Base-by-base conservation (phyloP, 2,113 vertebrate genomes). In the Grantiella picta region DNA sequence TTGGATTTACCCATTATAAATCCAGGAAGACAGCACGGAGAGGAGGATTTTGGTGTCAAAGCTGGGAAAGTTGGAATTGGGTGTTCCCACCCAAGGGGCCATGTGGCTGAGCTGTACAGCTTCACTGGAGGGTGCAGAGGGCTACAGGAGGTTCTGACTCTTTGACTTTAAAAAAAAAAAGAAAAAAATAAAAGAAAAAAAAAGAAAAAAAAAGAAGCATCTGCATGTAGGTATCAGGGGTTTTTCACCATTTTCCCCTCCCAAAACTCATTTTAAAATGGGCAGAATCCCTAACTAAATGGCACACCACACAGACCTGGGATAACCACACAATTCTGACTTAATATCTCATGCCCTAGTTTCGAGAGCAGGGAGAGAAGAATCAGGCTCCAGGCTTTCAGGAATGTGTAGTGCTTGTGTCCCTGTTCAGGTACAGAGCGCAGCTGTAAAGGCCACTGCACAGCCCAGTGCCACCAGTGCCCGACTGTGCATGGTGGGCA, bases 401-500 rank as follows among this genome's bases (percentile, higher is more conserved):
- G 71, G 44, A 53, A 42, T 0, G 15, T 3, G 1, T 1, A 9
- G 27, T 22, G 35, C 22, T 52, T 10, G 27, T 31, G 71, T 31
- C n/a, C 7, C 3, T 9, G 35, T 7, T 25, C 54, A 16, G 36
- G 22, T 47, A 2, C 49, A 9, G 66, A 6, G 24, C 15, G 23
- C 5, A 28, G 9, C 2, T 35, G 61, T 2, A 12, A 52, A 40
- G 64, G 89, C 49, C 3, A 1, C 0, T 3, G 60, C 59, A 6
- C 9, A 40, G 54, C 52, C 59, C 92, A 81, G 54, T 54, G 82
- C 38, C 49, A 90, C 60, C 94, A 86, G 80, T 54, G 54, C 44
- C 42, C 63, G 12, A 2, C 7, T 14, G 9, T 1, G 52, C 16
- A 6, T 8, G 6, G 9, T 1, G 21, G 63, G 75, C 84, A 25